Base-by-base conservation (phyloP, 2,797 vertebrate genomes). In the Channa striata region DNA sequence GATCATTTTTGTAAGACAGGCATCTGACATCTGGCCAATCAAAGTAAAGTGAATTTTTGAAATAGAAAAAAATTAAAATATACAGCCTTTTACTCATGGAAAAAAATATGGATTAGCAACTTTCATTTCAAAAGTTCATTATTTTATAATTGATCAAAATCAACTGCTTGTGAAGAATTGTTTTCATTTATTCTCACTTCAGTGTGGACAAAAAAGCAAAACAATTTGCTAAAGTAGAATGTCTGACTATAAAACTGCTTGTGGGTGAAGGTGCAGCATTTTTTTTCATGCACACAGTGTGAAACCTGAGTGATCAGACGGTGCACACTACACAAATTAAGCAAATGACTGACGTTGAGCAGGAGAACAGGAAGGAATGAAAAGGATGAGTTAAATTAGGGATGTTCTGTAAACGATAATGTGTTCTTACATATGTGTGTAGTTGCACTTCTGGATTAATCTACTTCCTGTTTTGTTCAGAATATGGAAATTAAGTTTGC, bases 401-500 rank as follows among this genome's bases (percentile, higher is more conserved):
- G 44, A 36, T 19, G 4, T 30, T 4, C 25, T 30, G 25, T 16
- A 52, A 60, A 21, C 5, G 1, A 39, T n/a, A n/a, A n/a, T 66
- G 5, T 37, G 37, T 34, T 39, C n/a, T 39, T 16, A 16, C 48
- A 56, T 20, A 47, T 69, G 56, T 53, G 30, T 47, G 12, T 65
- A 30, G 10, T n/a, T 33, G 53, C 39, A 20, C 33, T 37, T 68
- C 7, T 46, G 52, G 61, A 44, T 10, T 19, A 58, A 57, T 59
- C 34, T 0, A 8, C 1, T 40, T 43, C 50, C 50, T 33, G 46
- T 70, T 80, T 56, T 56, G 59, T 76, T 71, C 39, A 59, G 50
- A 73, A 61, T 5, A 52, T 40, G 34, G 68, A 72, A 56, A 67
- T 21, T 37, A 61, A 34, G 48, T 40, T 39, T 56, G 59, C 52